Evolutionary conservation across 1,140 invertebrate species (phyloP), one percentile per base, ranked within the genome.

Genomic region (Sitobion miscanthi): DNA sequence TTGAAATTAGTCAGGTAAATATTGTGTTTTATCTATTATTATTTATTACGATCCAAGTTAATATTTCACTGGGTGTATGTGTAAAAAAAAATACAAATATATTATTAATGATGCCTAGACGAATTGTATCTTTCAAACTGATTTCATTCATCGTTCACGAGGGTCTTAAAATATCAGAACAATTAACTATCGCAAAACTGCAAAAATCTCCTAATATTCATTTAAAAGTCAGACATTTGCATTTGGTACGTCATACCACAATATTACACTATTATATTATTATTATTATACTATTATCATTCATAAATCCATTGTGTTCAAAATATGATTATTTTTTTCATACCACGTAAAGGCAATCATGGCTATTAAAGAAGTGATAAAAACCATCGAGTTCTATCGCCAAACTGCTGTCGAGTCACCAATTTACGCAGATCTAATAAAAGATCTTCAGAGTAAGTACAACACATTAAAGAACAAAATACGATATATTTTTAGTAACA

Each of bases 191-290:
- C 7, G 91, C 91, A 20, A 93, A 93, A 93, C 82, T 52, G 35
- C 91, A 86, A 85, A 85, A 86, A 54, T 82, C 91, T n/a, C 91
- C 23, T 42, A n/a, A 93, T 52, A 83, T 93, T 38, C 91, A 93
- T 45, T 93, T 93, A 21, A 83, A 38, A 54, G 91, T 93, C 49
- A 49, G 91, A 93, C 91, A 93, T 83, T 93, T 93, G 35, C 91
- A 93, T 45, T 54, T 93, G 49, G 91, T 93, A 86, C 3, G 69
- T 38, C 47, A 6, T n/a, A 2, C 30, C 30, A n/a, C 14, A 7
- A 23, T 54, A 54, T 52, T 17, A 49, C 0, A 17, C 49, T 49
- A 49, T 49, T 14, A 49, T 49, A 49, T 17, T 49, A 49, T 49
- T 49, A 14, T 49, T 49, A 49, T 49, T 17, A 17, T 54, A 54